phyloP scores from a whole-genome alignment of 2,888 invertebrate genomes.

The Drosophila ustulata region DNA sequence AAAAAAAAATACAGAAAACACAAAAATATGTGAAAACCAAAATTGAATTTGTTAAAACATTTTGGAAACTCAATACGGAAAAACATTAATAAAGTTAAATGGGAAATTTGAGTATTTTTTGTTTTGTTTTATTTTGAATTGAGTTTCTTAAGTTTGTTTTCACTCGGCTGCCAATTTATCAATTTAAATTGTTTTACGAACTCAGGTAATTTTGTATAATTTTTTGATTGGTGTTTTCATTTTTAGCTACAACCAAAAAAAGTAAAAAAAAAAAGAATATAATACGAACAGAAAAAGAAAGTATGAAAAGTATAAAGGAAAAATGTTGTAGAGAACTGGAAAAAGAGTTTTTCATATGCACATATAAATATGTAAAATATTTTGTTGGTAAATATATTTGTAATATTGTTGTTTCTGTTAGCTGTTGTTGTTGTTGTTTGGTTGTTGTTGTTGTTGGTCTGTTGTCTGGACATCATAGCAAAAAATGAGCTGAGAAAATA shows the following conservation, averaged over 20 bases:
- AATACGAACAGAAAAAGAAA: constrained; percentile 8
- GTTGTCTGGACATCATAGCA: constrained; percentile 44
- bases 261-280: constrained; percentile 11
- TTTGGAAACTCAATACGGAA: constrained; percentile 40
- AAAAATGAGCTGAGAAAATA: constrained; percentile 5
- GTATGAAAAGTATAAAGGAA: constrained; percentile 26
- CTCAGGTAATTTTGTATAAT: constrained; percentile 15
- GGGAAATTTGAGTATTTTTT: constrained; percentile 30
- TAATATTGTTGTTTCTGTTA: constrained; percentile 34
- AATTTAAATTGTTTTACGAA: constrained; percentile 25
- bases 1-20: neutral
- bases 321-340: constrained; percentile 38
- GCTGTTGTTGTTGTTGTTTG: constrained; percentile 28
- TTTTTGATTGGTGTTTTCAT: constrained; percentile 41
- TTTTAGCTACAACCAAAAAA: constrained; percentile 26
- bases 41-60: constrained; percentile 2
- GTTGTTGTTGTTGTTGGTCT: constrained; percentile 38
- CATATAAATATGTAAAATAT: constrained; percentile 44
- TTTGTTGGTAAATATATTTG: constrained; percentile 24
- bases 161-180: constrained; percentile 48
- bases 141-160: constrained; percentile 14
- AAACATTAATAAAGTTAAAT: constrained; percentile 41
- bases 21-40: constrained; percentile 14
- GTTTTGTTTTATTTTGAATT: constrained; percentile 4
- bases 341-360: constrained; percentile 43